A percentile compares a stretch with the other conserved stretches of the same genome.
These are phyloP conservation scores for Dynastes grantii DNA, from an alignment of 2,888 invertebrate species.

Conservation along the genomic window DNA sequence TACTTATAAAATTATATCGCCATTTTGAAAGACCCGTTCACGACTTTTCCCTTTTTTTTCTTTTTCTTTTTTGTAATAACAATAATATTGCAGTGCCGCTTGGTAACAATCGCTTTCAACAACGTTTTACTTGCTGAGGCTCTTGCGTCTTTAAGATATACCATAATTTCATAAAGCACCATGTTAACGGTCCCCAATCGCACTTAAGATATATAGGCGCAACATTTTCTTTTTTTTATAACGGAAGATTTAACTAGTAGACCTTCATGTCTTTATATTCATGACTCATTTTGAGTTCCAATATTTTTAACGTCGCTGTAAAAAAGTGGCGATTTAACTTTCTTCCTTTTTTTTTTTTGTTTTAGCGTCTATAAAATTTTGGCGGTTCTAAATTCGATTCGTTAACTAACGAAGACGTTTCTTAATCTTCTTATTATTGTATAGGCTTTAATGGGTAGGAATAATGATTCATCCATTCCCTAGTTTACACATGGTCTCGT, in stretches of 20 bases:
- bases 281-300: not conserved
- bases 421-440: not conserved
- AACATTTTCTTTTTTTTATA: not conserved
- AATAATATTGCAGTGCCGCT: not conserved
- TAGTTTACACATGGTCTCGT: no score
- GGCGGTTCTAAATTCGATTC: not conserved
- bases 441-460: no score
- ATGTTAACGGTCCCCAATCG: no score
- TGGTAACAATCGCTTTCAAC: not conserved
- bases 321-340: not conserved
- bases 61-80: constrained; percentile 4
- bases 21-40: no score
- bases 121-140: not conserved
- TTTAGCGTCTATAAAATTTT: not conserved
- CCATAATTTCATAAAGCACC: no score
- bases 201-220: not conserved
- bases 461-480: no score
- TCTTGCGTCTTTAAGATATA: no score
- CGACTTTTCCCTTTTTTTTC: not conserved
- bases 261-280: not conserved
- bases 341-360: not conserved
- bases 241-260: not conserved
- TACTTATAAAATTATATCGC: not conserved
- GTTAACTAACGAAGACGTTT: not conserved
- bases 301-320: constrained; percentile 15